A percentile compares a stretch with the other conserved stretches of the same genome.
These are phyloP conservation scores for Volucella bombylans DNA, from an alignment of 2,888 invertebrate species.

Conservation along the genomic window DNA sequence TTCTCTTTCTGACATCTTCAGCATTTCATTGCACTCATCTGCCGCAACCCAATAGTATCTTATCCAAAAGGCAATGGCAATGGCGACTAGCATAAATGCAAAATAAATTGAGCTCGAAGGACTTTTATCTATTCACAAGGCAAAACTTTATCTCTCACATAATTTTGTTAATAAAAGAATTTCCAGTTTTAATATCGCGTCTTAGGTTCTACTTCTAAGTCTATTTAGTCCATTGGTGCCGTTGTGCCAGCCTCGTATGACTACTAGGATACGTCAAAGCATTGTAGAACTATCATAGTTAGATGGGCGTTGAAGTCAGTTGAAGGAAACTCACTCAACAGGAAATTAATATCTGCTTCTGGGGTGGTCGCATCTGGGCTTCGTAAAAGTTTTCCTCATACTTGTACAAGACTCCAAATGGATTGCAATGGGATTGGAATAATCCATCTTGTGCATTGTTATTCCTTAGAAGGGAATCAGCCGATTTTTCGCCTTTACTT, in stretches of 20 bases:
- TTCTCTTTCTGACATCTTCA: slow-evolving; percentile 25
- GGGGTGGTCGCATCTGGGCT: slow-evolving; percentile 17
- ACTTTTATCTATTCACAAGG: slow-evolving; percentile 62
- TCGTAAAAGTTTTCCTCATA: slow-evolving; percentile 38
- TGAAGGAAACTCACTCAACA: slow-evolving; percentile 61
- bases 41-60: background rate
- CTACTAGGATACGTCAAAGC: background rate
- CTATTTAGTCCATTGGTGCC: slow-evolving; percentile 22
- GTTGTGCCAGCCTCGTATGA: background rate
- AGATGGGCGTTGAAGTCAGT: slow-evolving; percentile 2
- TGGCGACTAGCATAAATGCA: slow-evolving; percentile 62
- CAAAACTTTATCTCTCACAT: slow-evolving; percentile 69
- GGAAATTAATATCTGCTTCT: slow-evolving; percentile 71
- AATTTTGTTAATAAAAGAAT: slow-evolving; percentile 70
- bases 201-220: slow-evolving; percentile 58
- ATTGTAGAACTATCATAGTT: slow-evolving; percentile 6
- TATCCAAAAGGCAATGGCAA: background rate
- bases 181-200: slow-evolving; percentile 62
- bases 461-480: slow-evolving; percentile 37
- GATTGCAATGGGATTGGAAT: slow-evolving; percentile 62
- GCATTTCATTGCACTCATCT: background rate
- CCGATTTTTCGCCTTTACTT: slow-evolving; percentile 31
- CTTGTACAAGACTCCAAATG: slow-evolving; percentile 24
- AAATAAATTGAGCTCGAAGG: slow-evolving; percentile 71
- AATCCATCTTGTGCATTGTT: slow-evolving; percentile 71